Evolutionary conservation across 2,113 vertebrate species (phyloP).

Genomic region (Crotalus tigris): DNA sequence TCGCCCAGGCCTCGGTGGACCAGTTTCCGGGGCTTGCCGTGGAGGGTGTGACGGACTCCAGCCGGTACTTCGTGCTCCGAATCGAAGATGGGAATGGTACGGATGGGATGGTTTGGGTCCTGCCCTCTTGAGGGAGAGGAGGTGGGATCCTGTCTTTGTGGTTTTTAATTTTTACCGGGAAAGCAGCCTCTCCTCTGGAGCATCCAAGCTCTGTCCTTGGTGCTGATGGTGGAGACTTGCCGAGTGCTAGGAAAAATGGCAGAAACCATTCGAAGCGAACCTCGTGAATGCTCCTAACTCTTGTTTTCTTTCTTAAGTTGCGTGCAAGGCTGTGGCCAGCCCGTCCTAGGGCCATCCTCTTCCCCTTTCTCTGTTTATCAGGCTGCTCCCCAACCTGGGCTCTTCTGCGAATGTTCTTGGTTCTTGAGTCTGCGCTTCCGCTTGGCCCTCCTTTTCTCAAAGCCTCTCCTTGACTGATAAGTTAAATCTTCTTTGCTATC

Average conservation of each 20-base stretch:
- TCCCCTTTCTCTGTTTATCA: not conserved
- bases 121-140: fast-evolving
- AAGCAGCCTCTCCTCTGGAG: not conserved
- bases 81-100: slow-evolving; percentile 87
- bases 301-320: not conserved
- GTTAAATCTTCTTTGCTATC: too few species aligned
- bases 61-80: slow-evolving; percentile 91
- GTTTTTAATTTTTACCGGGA: not conserved
- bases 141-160: fast-evolving
- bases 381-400: not conserved
- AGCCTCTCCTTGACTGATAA: not conserved
- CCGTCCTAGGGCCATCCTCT: not conserved
- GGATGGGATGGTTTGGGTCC: not conserved
- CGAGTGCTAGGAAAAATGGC: fast-evolving
- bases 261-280: not conserved
- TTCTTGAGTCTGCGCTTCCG: not conserved
- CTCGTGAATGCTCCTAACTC: not conserved
- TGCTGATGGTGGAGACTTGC: not conserved
- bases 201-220: not conserved
- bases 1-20: slow-evolving; percentile 90
- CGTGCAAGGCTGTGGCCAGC: not conserved
- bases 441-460: too few species aligned
- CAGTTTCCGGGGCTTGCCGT: slow-evolving; percentile 86
- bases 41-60: slow-evolving; percentile 89
- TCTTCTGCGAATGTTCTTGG: not conserved